Conservation (phyloP, 2,113 vertebrate species). For the Montifringilla adamsi region DNA sequence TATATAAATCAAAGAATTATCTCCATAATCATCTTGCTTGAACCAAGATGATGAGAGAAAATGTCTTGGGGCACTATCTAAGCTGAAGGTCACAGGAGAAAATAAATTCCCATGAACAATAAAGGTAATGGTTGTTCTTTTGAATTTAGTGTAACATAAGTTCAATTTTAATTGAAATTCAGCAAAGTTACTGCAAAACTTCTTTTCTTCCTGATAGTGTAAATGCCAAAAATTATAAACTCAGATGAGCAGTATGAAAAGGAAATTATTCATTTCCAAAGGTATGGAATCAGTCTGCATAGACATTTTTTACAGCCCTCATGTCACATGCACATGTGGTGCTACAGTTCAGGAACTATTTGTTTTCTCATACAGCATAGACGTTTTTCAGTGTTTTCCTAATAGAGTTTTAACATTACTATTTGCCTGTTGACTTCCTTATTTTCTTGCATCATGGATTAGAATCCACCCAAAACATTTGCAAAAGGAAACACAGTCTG, state of each 20-base stretch:
- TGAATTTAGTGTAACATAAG: neutral
- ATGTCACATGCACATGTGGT: neutral
- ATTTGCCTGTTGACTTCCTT: neutral
- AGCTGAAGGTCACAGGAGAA: neutral
- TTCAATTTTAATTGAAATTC: neutral
- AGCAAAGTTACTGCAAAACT: neutral
- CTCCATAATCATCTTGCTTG: neutral
- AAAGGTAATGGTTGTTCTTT: neutral
- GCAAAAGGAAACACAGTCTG: neutral
- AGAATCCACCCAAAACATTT: neutral
- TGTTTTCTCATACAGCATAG: neutral
- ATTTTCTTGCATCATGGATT: neutral
- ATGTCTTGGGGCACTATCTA: neutral
- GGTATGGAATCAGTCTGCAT: neutral
- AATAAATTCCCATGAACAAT: neutral
- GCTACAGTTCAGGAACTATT: neutral
- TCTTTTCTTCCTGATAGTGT: neutral
- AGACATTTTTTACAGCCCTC: neutral
- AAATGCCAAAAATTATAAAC: neutral
- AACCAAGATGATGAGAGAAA: neutral
- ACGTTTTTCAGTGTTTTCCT: neutral
- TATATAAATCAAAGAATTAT: neutral
- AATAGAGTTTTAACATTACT: neutral
- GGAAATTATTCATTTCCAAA: neutral
- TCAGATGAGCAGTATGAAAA: neutral